phyloP scores from a whole-genome alignment of 2,113 vertebrate genomes.

The Eublepharis macularius region DNA sequence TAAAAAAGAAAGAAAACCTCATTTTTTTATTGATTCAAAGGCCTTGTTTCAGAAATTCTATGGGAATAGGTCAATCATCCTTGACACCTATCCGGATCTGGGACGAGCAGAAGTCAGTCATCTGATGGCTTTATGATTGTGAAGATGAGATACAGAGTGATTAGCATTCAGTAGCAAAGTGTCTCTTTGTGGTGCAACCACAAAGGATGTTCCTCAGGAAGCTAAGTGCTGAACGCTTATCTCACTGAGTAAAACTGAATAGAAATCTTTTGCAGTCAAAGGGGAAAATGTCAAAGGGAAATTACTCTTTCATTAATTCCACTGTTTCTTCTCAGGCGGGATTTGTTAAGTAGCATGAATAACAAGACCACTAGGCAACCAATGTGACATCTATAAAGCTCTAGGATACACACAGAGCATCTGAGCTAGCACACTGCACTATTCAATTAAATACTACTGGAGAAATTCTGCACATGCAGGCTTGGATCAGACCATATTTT shows the following conservation, averaged over 20 bases:
- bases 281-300: background rate
- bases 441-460: background rate
- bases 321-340: background rate
- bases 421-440: background rate
- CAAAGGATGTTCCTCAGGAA: background rate
- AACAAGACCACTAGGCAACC: background rate
- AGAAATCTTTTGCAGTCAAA: background rate
- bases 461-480: background rate
- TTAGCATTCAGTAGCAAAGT: constrained; percentile 4
- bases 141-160: constrained; percentile 15
- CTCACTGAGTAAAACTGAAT: constrained; percentile 6
- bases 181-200: background rate
- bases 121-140: constrained; percentile 9
- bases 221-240: background rate
- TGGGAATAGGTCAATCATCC: constrained; percentile 15
- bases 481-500: too few relatives aligned
- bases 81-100: constrained; percentile 30
- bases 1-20: background rate
- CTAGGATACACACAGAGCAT: background rate
- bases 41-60: constrained; percentile 33
- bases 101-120: background rate
- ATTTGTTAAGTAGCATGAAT: background rate
- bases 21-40: constrained; percentile 16
- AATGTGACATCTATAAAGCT: background rate
- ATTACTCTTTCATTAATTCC: background rate